Evolutionary conservation across 2,888 invertebrate species (phyloP).

Genomic region (Melinaea menophilus): DNA sequence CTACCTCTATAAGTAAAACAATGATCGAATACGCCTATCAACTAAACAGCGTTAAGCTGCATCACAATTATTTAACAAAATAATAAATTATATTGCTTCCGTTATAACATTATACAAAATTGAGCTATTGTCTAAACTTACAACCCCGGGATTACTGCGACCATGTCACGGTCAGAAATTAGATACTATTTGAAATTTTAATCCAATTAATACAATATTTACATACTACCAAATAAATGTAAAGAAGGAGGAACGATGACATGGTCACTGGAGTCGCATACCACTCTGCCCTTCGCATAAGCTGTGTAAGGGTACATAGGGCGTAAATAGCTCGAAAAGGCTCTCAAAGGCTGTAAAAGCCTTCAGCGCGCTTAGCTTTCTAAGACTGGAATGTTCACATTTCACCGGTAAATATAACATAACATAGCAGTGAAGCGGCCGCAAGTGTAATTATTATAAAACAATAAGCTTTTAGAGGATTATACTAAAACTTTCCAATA

Average conservation of each 20-base stretch:
- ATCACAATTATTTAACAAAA: conserved; percentile 61
- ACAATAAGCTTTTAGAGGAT: conserved; percentile 14
- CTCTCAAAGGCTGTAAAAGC: conserved; percentile 29
- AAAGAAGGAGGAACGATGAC: conserved; percentile 48
- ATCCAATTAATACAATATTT: conserved; percentile 52
- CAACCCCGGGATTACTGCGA: conserved; percentile 73
- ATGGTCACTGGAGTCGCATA: conserved; percentile 73
- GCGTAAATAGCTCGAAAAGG: conserved; percentile 60
- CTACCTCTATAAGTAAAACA: conserved; percentile 49
- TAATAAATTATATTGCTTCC: conserved; percentile 58
- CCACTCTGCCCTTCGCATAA: conserved; percentile 67
- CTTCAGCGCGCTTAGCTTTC: conserved; percentile 33
- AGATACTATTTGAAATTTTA: conserved; percentile 32
- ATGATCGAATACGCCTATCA: conserved; percentile 60
- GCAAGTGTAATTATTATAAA: conserved; percentile 15
- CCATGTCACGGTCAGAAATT: conserved; percentile 55
- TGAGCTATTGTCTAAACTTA: conserved; percentile 74
- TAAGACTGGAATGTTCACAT: conserved; percentile 40
- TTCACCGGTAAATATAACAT: conserved; percentile 16
- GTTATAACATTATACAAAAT: conserved; percentile 61
- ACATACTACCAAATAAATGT: conserved; percentile 46
- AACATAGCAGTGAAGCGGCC: conserved; percentile 16
- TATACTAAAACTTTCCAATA: conserved; percentile 68
- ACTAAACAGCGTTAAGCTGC: conserved; percentile 67
- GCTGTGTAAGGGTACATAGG: conserved; percentile 59